phyloP scores from a whole-genome alignment of 2,113 vertebrate species.

The Dunckerocampus dactyliophorus region DNA sequence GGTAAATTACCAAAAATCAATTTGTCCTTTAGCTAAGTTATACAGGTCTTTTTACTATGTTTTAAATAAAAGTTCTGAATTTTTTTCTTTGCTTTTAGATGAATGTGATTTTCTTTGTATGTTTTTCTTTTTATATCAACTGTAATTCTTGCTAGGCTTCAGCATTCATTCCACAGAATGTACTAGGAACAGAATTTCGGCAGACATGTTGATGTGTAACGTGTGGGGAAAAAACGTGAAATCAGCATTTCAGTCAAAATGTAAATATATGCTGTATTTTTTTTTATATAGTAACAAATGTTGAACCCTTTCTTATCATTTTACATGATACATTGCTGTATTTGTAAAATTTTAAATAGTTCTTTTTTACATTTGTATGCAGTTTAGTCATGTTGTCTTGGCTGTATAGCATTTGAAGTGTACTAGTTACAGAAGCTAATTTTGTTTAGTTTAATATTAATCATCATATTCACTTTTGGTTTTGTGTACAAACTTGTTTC shows the following conservation, averaged over 20 bases:
- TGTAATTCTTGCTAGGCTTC: constrained; percentile 26
- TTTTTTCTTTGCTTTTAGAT: background rate
- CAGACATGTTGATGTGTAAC: constrained; percentile 47
- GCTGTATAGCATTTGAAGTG: constrained; percentile 61
- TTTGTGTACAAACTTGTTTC: constrained; percentile 46
- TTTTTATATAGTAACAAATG: constrained; percentile 69
- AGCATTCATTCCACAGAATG: constrained; percentile 53
- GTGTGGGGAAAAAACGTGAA: constrained; percentile 37
- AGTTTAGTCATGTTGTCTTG: constrained; percentile 65
- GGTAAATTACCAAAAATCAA: too few relatives aligned
- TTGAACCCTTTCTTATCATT: constrained; percentile 71
- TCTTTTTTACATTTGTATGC: constrained; percentile 74
- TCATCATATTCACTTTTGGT: constrained; percentile 57
- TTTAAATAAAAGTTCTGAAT: too few relatives aligned
- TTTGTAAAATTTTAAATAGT: constrained; percentile 63
- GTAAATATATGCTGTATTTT: constrained; percentile 75
- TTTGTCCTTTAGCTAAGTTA: too few relatives aligned
- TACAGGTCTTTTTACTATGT: too few relatives aligned
- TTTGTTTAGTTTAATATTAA: constrained; percentile 54
- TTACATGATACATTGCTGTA: constrained; percentile 72
- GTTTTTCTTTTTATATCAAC: background rate
- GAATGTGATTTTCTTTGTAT: background rate
- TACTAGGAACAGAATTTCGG: constrained; percentile 39
- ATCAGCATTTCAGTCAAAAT: constrained; percentile 50
- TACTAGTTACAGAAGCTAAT: constrained; percentile 41